These are phyloP conservation scores for Ascidia mentula DNA, from an alignment of 23 tunicate species.

Conservation along the genomic window DNA sequence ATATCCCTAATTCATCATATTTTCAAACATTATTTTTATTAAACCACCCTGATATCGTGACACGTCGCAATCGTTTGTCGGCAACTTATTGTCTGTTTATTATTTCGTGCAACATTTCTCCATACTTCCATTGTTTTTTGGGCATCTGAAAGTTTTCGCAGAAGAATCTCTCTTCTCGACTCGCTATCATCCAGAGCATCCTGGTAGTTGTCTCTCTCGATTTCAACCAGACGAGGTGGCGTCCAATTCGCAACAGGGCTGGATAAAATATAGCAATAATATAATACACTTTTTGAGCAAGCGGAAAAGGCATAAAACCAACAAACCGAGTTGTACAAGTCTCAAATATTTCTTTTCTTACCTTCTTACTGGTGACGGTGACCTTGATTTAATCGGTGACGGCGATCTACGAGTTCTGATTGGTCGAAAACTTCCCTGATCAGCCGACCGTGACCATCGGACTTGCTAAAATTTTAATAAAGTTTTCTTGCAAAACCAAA, in stretches of 20 bases:
- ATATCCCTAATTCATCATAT: no score
- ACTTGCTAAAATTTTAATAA: slow-evolving; percentile 33
- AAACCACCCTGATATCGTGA: no score
- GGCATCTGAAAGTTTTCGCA: slow-evolving; percentile 62
- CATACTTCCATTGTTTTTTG: slow-evolving; percentile 84
- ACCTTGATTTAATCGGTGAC: slow-evolving; percentile 61
- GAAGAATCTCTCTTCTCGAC: slow-evolving; percentile 54
- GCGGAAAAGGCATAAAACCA: background rate
- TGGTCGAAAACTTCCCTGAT: slow-evolving; percentile 30
- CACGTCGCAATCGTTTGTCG: no score
- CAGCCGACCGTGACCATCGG: slow-evolving; percentile 63
- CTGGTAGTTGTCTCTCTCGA: slow-evolving; percentile 73
- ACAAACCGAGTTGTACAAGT: background rate
- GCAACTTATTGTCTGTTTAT: no score
- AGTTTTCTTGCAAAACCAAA: no score
- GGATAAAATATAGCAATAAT: background rate
- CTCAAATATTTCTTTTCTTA: background rate
- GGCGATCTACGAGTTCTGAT: slow-evolving; percentile 55
- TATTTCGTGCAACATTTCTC: background rate
- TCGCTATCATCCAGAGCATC: slow-evolving; percentile 87
- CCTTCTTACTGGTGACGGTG: slow-evolving; percentile 85
- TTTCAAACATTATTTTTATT: no score
- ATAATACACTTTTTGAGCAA: background rate
- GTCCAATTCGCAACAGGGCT: slow-evolving; percentile 4
- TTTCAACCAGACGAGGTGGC: slow-evolving; percentile 60